Evolutionary conservation across 2,113 vertebrate genomes (phyloP), one percentile per base, ranked within the genome.

Genomic region (Otolemur garnettii): DNA sequence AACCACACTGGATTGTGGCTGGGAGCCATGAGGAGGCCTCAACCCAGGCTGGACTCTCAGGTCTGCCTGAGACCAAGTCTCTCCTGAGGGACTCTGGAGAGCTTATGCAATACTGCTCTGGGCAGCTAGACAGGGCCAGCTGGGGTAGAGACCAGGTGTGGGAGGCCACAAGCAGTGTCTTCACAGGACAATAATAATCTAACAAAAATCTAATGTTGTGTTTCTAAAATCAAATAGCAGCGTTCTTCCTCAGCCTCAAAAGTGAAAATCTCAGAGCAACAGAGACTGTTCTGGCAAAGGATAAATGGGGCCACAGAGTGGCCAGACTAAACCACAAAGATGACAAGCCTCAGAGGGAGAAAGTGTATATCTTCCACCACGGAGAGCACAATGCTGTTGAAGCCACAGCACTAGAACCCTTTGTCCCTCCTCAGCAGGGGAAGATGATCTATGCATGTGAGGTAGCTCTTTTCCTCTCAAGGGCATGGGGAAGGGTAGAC

Each of bases 21-120:
- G 55, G 66, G 60, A 90, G 88, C 90, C 84, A 90, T 7, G 91
- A 91, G 95, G 93, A 97, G 59, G 91, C 97, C 87, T 91, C 14
- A 66, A 98, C 98, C 98, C 98, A 99, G 98, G 99, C 97, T 96
- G 97, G 87, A 74, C 91, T 97, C 87, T 95, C 99, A 98, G 98
- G 98, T 98, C 98, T 98, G 96, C 95, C 96, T 59, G 12, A 50
- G 53, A 53, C 75, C 22, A 2, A 14, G 42, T 35, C 28, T 93
- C 79, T 15, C 10, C 38, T 13, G 78, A 92, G 88, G n/a, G 55
- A 15, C 66, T 33, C 85, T 6, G 11, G 30, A 87, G 64, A 89
- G 71, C 60, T 38, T 74, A 78, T 72, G 28, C 42, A n/a, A 64
- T 59, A 82, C 26, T 14, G 50, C 26, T 66, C 85, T 62, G 53